Evolutionary conservation across 2,888 invertebrate genomes (phyloP), one percentile per base, ranked within the genome.

Genomic region (Eristalinus aeneus): DNA sequence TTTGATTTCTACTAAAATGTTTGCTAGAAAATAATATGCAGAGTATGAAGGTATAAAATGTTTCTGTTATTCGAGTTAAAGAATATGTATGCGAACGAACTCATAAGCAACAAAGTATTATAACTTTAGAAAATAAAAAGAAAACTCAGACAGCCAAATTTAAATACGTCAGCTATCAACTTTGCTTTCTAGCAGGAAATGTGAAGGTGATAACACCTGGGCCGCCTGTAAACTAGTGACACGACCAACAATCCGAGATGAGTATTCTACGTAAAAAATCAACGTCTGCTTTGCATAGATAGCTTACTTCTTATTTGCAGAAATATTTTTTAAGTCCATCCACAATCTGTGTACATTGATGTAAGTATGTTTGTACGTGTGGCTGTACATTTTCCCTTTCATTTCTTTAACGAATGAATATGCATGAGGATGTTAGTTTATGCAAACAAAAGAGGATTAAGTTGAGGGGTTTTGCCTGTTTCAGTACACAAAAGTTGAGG

Each of bases 401-500:
- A n/a, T 60, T 34, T 54, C 16, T 67, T 34, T 16, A n/a, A 23
- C 5, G 36, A 83, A 72, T 85, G 75, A 76, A 72, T 85, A 80
- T 85, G 67, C 84, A 85, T 68, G 46, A 63, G 8, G 54, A 61
- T 61, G 68, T 68, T 68, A 75, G 75, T 72, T 61, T 79, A 72
- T 80, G 75, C 72, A 71, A 79, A 79, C 79, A 75, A 71, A 69
- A 71, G 60, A 67, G 61, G 71, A 72, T 76, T 76, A 60, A 34
- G 75, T 81, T 76, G 67, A 76, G 71, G 76, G 39, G 39, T 53
- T 39, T 60, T 71, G 64, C 69, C 46, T 75, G 32, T 61, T 68
- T 74, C 54, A 74, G 20, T 22, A 32, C 20, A 63, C 12, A 61
- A 74, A 68, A 80, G 80, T 74, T 64, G 69, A 54, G 77, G 63